Base-by-base conservation (phyloP, 2,113 vertebrate species). In the Sclerurus mexicanus region DNA sequence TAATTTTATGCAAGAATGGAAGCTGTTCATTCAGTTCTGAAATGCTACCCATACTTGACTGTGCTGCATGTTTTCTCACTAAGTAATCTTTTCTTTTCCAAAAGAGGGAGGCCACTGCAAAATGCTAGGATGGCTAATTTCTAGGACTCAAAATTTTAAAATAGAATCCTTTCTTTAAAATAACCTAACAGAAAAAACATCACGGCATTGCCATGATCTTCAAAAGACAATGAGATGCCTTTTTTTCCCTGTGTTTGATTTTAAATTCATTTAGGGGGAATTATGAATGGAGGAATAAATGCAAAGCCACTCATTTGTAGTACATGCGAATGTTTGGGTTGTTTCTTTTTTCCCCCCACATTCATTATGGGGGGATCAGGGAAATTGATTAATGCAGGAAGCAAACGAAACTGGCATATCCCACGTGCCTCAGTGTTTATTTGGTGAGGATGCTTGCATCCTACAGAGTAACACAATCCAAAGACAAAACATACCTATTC, bases 331-430 rank as follows among this genome's bases (percentile, higher is more conserved):
- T 12, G 35, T n/a, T 69, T 66, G 44, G 24, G 17, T 21, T 76
- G 42, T 14, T 6, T 30, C n/a, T 33, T 5, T 6, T 4, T 25
- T 14, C 3, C 6, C 7, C 5, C 4, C 12, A 4, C 5, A 8
- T 55, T 53, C 40, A 37, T 15, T 18, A 18, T 21, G 66, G 22
- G 17, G 37, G 47, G 19, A 74, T 55, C n/a, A 46, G 14, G 14
- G 53, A 77, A 62, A 77, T 0, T 24, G 47, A 69, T 53, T 75
- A 52, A 66, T 6, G 2, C 20, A 85, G n/a, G 14, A 4, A 81
- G 31, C n/a, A 66, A 25, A 31, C 21, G 73, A 66, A 64, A 8
- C 46, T 67, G 37, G 39, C 20, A 31, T 25, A 39, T 40, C 40
- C 56, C 55, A 40, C 1, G 7, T 25, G 37, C 47, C 33, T 50